Percentiles rank a stretch among this genome's conserved stretches.
Conservation (phyloP, 2,888 invertebrate species). For the Nephrocerus scutellatus region DNA sequence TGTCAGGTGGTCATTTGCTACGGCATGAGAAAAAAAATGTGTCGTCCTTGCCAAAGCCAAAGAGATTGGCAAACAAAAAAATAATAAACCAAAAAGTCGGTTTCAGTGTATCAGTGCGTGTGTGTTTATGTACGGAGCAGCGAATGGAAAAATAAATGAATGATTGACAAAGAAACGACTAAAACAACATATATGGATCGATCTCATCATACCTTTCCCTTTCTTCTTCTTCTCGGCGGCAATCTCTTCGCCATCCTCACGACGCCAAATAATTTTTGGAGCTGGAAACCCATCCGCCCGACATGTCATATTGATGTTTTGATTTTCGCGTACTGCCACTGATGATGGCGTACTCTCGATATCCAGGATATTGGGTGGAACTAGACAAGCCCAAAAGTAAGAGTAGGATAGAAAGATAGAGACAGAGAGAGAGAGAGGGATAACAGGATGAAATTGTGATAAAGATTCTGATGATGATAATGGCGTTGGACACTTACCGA, state of each 20-base stretch:
- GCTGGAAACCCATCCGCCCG: constrained; percentile 85
- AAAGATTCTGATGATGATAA: not conserved
- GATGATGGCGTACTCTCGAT: constrained; percentile 85
- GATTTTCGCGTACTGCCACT: constrained; percentile 86
- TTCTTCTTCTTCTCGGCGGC: constrained; percentile 78
- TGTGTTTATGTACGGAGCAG: no score
- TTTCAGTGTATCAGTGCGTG: no score
- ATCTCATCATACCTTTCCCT: constrained; percentile 55
- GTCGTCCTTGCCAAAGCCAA: no score
- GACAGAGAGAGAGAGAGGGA: constrained; percentile 1
- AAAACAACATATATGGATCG: no score
- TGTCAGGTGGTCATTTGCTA: no score
- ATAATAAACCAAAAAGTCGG: no score
- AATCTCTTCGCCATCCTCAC: constrained; percentile 84
- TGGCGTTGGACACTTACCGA: constrained; percentile 62
- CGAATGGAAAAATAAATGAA: constrained; percentile 8
- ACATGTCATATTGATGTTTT: constrained; percentile 87
- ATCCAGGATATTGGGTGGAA: constrained; percentile 89
- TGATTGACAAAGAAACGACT: no score
- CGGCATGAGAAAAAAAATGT: no score
- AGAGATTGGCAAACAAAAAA: no score
- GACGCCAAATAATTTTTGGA: constrained; percentile 88
- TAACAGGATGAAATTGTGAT: not conserved
- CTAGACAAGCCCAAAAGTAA: constrained; percentile 49
- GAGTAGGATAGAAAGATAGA: not conserved